Conservation (phyloP, 2,113 vertebrate species). For the Vidua macroura region DNA sequence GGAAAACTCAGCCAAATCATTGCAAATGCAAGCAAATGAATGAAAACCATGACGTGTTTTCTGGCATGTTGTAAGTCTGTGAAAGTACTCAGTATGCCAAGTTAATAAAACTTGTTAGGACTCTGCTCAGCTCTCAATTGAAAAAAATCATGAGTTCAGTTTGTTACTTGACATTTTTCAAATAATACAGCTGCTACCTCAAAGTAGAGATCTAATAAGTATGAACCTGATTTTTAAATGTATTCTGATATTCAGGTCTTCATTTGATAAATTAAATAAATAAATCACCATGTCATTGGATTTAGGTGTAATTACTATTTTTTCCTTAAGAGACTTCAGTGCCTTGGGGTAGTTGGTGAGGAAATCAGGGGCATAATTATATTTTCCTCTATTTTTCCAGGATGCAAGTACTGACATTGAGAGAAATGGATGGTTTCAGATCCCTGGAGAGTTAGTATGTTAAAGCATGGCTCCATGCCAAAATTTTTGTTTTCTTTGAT, state of each 20-base stretch:
- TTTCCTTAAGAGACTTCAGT: not conserved
- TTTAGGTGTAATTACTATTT: not conserved
- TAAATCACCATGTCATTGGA: not conserved
- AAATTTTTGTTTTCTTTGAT: not conserved
- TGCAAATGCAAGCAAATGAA: not conserved
- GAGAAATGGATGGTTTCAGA: not conserved
- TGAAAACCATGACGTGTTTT: not conserved
- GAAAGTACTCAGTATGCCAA: not conserved
- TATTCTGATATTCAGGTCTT: not conserved
- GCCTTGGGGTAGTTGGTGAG: not conserved
- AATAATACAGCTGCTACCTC: not conserved
- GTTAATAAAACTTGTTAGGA: not conserved
- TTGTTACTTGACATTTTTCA: not conserved
- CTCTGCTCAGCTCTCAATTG: not conserved
- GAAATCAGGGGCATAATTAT: not conserved
- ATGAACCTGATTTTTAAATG: not conserved
- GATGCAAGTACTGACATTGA: not conserved
- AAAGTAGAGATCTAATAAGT: not conserved
- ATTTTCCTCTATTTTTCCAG: not conserved
- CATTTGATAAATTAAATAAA: not conserved
- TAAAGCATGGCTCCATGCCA: not conserved
- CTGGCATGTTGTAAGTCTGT: not conserved
- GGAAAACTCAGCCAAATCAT: not conserved
- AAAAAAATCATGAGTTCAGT: not conserved
- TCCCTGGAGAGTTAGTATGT: not conserved